A percentile compares a stretch with the other conserved stretches of the same genome.
phyloP scores from a whole-genome alignment of 1,140 invertebrate species.

The Ceratosolen fusciceps region DNA sequence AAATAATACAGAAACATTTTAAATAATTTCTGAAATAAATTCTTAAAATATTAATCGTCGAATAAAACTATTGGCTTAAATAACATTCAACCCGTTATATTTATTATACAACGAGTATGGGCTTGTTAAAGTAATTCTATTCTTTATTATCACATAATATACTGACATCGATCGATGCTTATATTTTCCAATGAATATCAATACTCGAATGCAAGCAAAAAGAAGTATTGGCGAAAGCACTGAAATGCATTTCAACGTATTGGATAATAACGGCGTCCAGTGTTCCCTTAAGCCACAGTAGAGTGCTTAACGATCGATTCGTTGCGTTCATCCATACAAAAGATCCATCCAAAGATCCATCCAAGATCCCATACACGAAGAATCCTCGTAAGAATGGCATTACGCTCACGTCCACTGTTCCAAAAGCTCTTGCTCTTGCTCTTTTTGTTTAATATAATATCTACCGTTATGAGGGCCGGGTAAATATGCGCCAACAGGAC shows the following conservation, averaged over 20 bases:
- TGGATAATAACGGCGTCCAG: conserved; percentile 30
- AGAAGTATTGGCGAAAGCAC: conserved; percentile 2
- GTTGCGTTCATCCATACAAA: no score
- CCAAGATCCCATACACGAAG: no score
- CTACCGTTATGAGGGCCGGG: no score
- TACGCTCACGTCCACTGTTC: no score
- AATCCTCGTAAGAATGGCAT: no score
- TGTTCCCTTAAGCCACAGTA: conserved; percentile 44
- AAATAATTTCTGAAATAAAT: background rate
- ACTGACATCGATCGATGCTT: background rate
- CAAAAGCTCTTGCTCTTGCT: no score
- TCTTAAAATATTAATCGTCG: background rate
- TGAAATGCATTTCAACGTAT: background rate
- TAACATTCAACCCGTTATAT: background rate
- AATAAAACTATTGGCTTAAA: background rate
- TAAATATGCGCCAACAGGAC: no score
- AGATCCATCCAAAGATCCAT: no score
- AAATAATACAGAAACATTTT: background rate
- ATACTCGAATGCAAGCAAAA: background rate
- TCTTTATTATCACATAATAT: conserved; percentile 10
- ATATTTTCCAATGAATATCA: background rate
- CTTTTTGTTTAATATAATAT: no score
- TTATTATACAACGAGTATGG: background rate
- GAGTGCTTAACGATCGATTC: conserved; percentile 31
- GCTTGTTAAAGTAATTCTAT: background rate